Evolutionary conservation across 2,888 invertebrate species (phyloP).

Genomic region (Machimus atricapillus): DNA sequence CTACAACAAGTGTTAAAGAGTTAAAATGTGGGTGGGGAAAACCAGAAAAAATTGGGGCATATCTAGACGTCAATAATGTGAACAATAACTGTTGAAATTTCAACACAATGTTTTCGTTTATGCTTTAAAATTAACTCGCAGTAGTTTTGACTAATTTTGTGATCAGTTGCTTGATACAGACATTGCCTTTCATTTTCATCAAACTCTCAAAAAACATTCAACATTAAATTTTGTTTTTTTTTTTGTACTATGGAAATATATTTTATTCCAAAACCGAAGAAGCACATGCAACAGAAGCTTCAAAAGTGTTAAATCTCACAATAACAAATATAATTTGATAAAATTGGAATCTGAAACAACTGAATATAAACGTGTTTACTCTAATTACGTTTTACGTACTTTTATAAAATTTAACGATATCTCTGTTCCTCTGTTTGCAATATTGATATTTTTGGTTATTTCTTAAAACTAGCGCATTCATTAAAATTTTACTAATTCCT

Average conservation of each 20-base stretch:
- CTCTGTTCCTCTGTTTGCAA: background rate
- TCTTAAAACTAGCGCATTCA: background rate
- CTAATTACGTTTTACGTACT: background rate
- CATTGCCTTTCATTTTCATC: background rate
- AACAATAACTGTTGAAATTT: no score
- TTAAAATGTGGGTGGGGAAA: no score
- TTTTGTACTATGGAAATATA: background rate
- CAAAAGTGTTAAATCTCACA: background rate
- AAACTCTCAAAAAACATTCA: background rate
- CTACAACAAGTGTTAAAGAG: no score
- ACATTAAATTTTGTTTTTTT: background rate
- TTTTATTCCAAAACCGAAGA: background rate
- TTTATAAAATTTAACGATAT: conserved; percentile 24
- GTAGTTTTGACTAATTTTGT: no score
- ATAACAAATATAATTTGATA: background rate
- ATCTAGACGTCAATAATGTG: no score
- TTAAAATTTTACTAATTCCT: conserved; percentile 21
- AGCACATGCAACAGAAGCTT: background rate
- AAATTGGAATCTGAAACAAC: background rate
- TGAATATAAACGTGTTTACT: background rate
- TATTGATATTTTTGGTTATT: conserved; percentile 3
- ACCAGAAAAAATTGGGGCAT: no score
- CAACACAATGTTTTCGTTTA: no score
- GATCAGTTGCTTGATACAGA: background rate
- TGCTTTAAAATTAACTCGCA: no score